These are phyloP conservation scores for Rousettus leschenaultii DNA, from an alignment of 2,113 vertebrate species.

Conservation along the genomic window DNA sequence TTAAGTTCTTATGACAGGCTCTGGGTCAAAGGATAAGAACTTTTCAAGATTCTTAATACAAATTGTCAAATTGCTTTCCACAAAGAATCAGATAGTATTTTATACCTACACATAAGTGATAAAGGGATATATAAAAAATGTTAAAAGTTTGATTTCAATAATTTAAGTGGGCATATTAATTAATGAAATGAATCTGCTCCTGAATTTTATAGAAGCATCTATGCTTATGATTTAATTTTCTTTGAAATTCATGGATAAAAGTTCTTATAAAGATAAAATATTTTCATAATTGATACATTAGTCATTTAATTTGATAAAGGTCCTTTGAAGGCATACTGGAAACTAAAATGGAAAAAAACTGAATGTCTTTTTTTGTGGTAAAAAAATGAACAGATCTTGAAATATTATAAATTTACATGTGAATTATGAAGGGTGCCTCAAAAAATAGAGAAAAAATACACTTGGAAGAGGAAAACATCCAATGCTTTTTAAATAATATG, in stretches of 20 bases:
- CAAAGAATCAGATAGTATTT: conserved; percentile 4
- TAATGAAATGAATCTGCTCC: not conserved
- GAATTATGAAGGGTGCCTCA: conserved; percentile 48
- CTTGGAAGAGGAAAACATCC: conserved; percentile 69
- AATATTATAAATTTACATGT: conserved; percentile 59
- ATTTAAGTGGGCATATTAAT: conserved; percentile 52
- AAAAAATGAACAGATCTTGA: conserved; percentile 38
- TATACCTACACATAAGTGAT: conserved; percentile 22
- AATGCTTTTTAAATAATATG: conserved; percentile 72
- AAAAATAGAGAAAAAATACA: conserved; percentile 70
- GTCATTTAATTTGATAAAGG: conserved; percentile 31
- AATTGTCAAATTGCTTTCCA: conserved; percentile 37
- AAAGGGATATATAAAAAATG: conserved; percentile 19
- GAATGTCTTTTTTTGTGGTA: conserved; percentile 40
- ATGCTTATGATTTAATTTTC: conserved; percentile 51
- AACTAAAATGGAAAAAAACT: conserved; percentile 2
- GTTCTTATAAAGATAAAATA: conserved; percentile 45
- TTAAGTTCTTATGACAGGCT: not conserved
- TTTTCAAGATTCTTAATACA: conserved; percentile 40
- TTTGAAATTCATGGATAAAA: conserved; percentile 47
- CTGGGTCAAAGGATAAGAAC: conserved; percentile 28
- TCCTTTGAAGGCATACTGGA: conserved; percentile 24
- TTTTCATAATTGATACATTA: conserved; percentile 58
- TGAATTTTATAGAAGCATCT: conserved; percentile 37
- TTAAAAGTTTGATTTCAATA: conserved; percentile 48